Percentiles rank a stretch among this genome's conserved stretches.
Evolutionary conservation across 2,888 invertebrate species (phyloP).

Genomic region (Spilosoma lubricipeda): DNA sequence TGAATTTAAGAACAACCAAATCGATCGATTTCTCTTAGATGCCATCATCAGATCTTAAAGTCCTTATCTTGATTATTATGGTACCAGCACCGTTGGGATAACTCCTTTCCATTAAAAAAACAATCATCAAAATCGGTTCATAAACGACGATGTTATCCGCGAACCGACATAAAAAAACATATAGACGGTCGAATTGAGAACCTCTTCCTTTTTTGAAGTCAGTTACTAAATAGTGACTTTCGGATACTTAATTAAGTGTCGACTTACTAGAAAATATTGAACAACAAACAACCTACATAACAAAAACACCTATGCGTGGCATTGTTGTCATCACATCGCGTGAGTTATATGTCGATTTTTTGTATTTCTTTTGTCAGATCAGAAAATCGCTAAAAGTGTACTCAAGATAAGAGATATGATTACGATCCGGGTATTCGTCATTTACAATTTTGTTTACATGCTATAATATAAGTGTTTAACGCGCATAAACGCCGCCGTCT

Average conservation of each 20-base stretch:
- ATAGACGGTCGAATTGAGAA: too few species aligned
- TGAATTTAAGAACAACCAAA: too few species aligned
- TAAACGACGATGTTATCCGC: too few species aligned
- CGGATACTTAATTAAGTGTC: neutral
- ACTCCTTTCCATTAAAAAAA: too few species aligned
- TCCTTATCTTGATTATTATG: too few species aligned
- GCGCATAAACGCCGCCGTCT: neutral
- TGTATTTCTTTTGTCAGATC: neutral
- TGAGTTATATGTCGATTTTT: neutral
- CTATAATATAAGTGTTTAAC: neutral
- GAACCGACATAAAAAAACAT: too few species aligned
- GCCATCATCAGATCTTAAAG: too few species aligned
- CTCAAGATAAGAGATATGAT: neutral
- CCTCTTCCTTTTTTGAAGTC: too few species aligned
- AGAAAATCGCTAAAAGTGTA: neutral
- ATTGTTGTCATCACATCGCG: neutral
- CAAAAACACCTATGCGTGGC: neutral
- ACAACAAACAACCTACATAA: neutral
- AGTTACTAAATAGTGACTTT: neutral
- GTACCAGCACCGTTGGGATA: too few species aligned
- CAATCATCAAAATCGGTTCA: too few species aligned
- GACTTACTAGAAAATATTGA: neutral
- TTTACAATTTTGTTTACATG: neutral
- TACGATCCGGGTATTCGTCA: neutral
- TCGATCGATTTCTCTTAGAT: too few species aligned